Percentiles rank a stretch among this genome's conserved stretches.
Conservation (phyloP, 1,140 invertebrate genomes). For the Mylabris phalerata region DNA sequence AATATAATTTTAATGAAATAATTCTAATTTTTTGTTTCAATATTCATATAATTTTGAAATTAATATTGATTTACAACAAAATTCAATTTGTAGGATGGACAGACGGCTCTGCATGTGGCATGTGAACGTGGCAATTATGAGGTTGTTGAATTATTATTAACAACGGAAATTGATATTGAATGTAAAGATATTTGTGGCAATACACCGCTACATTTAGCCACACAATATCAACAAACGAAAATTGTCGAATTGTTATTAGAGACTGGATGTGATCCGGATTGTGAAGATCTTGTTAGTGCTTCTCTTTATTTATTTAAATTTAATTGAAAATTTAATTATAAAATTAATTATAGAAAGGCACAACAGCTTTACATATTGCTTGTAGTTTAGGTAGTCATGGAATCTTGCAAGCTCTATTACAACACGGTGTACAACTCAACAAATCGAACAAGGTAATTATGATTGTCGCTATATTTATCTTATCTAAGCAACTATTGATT, state of each 20-base stretch:
- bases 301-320: not conserved
- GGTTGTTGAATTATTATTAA: constrained; percentile 57
- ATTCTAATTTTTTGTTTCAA: too few species aligned
- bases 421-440: constrained; percentile 59
- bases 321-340: constrained; percentile 14
- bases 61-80: too few species aligned
- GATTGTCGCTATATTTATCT: not conserved
- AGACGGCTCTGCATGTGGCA: constrained; percentile 66
- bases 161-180: constrained; percentile 51
- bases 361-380: constrained; percentile 67
- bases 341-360: constrained; percentile 53
- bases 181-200: constrained; percentile 68
- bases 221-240: constrained; percentile 67
- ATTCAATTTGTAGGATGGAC: constrained; percentile 46
- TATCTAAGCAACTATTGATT: too few species aligned
- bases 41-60: too few species aligned
- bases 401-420: constrained; percentile 62
- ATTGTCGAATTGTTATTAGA: constrained; percentile 65
- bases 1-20: too few species aligned
- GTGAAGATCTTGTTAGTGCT: constrained; percentile 46
- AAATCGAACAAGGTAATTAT: constrained; percentile 60
- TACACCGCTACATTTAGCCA: constrained; percentile 73
- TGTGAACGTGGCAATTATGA: constrained; percentile 65
- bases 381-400: constrained; percentile 65
- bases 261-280: constrained; percentile 51